Conservation (phyloP, 1,140 invertebrate genomes). For the Drosophila pruinosa region DNA sequence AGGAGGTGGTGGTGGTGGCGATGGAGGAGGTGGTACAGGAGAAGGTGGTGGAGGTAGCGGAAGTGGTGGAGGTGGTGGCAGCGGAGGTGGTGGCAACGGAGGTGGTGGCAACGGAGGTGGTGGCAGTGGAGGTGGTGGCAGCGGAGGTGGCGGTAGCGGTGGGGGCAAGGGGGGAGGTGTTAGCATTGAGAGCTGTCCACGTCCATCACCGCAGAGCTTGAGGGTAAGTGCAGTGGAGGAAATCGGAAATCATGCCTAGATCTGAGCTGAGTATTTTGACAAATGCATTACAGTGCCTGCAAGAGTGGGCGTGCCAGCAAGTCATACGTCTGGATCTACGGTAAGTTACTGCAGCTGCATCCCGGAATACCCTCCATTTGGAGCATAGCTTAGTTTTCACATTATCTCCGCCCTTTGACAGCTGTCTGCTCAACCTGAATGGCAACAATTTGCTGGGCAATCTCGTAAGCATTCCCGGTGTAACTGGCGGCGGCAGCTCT, state of each 20-base stretch:
- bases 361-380: neutral
- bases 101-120: neutral
- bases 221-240: slow-evolving; percentile 47
- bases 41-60: neutral
- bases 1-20: neutral
- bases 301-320: slow-evolving; percentile 69
- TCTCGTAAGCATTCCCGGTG: slow-evolving; percentile 63
- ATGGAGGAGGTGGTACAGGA: neutral
- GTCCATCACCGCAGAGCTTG: slow-evolving; percentile 47
- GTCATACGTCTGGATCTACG: slow-evolving; percentile 71
- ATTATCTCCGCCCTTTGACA: slow-evolving; percentile 37
- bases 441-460: slow-evolving; percentile 70
- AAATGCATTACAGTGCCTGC: slow-evolving; percentile 54
- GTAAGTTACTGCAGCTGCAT: slow-evolving; percentile 46
- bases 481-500: slow-evolving; percentile 38
- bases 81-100: neutral
- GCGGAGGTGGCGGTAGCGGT: neutral
- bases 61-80: neutral
- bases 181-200: slow-evolving; percentile 31
- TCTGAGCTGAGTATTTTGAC: neutral
- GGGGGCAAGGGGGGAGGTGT: neutral
- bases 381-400: neutral
- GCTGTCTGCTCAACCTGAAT: slow-evolving; percentile 66
- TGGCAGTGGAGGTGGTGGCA: neutral
- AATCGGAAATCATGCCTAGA: neutral